phyloP scores from a whole-genome alignment of 2,888 invertebrate genomes.

The Hipparchia semele region DNA sequence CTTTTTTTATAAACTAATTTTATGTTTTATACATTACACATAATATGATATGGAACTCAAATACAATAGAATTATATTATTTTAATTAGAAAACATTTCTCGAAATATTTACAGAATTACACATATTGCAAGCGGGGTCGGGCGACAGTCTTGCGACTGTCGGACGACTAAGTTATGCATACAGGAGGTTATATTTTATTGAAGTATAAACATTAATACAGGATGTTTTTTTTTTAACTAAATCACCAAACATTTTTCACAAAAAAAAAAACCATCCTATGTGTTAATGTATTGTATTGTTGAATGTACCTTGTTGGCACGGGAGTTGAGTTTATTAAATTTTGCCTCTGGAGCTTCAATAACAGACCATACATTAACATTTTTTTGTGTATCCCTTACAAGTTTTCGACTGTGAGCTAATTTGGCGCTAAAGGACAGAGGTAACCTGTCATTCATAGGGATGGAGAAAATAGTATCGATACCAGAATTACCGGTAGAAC shows the following conservation, averaged over 20 bases:
- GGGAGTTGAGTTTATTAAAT: conserved; percentile 42
- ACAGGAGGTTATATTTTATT: background rate
- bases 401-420: conserved; percentile 9
- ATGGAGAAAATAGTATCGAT: background rate
- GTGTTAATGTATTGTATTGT: background rate
- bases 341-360: conserved; percentile 67
- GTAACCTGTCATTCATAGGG: conserved; percentile 36
- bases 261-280: background rate
- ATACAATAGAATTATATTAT: conserved; percentile 59
- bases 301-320: conserved; percentile 28
- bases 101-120: conserved; percentile 59
- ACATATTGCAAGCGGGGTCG: conserved; percentile 26
- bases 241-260: too few species aligned
- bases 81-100: conserved; percentile 52
- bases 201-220: background rate
- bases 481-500: too few species aligned
- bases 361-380: conserved; percentile 38
- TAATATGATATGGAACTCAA: conserved; percentile 63
- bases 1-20: conserved; percentile 74
- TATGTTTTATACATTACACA: conserved; percentile 71
- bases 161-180: conserved; percentile 18
- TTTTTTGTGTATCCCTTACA: conserved; percentile 63
- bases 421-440: background rate
- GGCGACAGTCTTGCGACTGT: conserved; percentile 18
- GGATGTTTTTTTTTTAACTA: background rate